Evolutionary conservation across 2,797 vertebrate genomes (phyloP), one percentile per base, ranked within the genome.

Genomic region (Chaetodon trifasciatus): DNA sequence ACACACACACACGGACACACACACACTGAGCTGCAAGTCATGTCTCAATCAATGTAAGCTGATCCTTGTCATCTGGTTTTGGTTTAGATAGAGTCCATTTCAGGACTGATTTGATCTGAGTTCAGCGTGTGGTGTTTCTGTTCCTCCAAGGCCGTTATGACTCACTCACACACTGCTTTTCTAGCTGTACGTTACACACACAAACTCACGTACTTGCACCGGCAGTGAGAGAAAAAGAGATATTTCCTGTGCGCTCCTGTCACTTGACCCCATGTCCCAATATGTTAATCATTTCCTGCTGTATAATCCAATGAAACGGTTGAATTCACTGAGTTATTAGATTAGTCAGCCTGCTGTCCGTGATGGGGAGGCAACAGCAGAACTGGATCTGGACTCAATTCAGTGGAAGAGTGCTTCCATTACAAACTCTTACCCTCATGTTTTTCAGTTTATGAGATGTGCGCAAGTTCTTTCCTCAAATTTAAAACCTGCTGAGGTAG

Each of bases 281-380:
- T 79, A 89, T 90, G 90, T 86, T 91, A 88, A 91, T 91, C 64
- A 89, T 90, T 93, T 94, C 92, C 93, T 92, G 84, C 88, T 86
- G 80, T 71, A 69, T 92, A 94, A 93, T 92, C 91, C 90, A 92
- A 94, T 94, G 76, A 93, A 90, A 83, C 5, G 79, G 75, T 90
- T 88, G 75, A 86, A 78, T 90, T 90, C 72, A 61, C 44, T 9
- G 61, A 70, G 3, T 91, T 88, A 93, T 94, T 93, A 83, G 89
- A 93, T 94, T 91, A 92, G 81, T 44, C 37, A 2, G 71, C 69
- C 74, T 57, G 56, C 82, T 75, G 76, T 83, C 81, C 57, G 50
- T 70, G 76, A 68, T 70, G 65, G 49, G 65, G 79, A 74, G 55
- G 61, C 79, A 52, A 61, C 80, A 72, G 76, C 82, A 78, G 52